Base-by-base conservation (phyloP, 2,888 invertebrate genomes). In the Leuctra nigra region DNA sequence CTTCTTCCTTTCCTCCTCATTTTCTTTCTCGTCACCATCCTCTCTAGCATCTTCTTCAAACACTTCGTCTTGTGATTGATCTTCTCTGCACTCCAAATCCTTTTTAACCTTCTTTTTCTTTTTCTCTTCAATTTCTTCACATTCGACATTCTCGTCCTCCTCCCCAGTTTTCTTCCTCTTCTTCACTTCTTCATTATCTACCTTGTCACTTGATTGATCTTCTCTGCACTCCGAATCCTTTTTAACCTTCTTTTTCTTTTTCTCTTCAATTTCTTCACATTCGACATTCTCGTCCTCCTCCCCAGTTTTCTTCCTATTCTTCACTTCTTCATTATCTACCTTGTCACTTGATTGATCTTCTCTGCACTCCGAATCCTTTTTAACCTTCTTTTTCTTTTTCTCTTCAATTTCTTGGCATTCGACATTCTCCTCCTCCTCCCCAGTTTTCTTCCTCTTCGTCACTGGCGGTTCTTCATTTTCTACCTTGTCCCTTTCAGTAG, bases 11-110 rank as follows among this genome's bases (percentile, higher is more conserved):
- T 18, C 36, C 18, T 59, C 59, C 52, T 63, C 63, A 6, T 61
- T 60, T 50, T 41, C 55, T 18, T 63, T 59, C 24, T 41, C 38
- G 22, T 41, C 57, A 58, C 61, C 61, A 58, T 59, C 20, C 4
- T 53, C 39, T 24, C 11, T 38, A 11, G 16, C 22, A 22, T 44
- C 41, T 54, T 38, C 53, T 20, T 44, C 16, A 22, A 44, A 4
- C 11, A n/a, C 44, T 24, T 54, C 9, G 13, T 41, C 41, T 39
- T 22, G 22, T 4, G 23, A 33, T n/a, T n/a, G n/a, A n/a, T n/a
- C n/a, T n/a, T n/a, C n/a, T n/a, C n/a, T n/a, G n/a, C n/a, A n/a
- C 23, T 54, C 56, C 36, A 56, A 36, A 52, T 58, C 53, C 11
- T 18, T 22, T 14, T 58, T 55, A 46, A 56, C 54, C 20, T 41